A percentile compares a stretch with the other conserved stretches of the same genome.
These are phyloP conservation scores for Tolypeutes matacus DNA, from an alignment of 2,797 vertebrate species.

Conservation along the genomic window DNA sequence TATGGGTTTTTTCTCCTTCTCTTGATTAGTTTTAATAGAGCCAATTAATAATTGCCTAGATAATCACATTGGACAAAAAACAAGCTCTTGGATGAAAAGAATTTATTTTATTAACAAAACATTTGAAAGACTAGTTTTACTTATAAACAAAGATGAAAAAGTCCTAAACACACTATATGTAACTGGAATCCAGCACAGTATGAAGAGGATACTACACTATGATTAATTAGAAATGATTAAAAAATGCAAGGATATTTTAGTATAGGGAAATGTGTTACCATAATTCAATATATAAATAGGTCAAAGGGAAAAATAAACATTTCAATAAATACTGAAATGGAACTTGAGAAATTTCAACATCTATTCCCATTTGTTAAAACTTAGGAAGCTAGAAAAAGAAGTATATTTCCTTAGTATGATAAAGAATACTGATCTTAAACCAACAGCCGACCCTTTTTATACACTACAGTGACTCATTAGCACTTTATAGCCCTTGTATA, in stretches of 20 bases:
- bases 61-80: constrained; percentile 36
- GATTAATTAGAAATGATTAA: not conserved
- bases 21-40: constrained; percentile 26
- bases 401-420: constrained; percentile 27
- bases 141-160: constrained; percentile 29
- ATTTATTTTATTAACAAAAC: constrained; percentile 31
- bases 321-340: not conserved
- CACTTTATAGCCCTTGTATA: not conserved
- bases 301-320: not conserved
- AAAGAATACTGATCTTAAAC: constrained; percentile 51
- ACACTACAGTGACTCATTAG: not conserved
- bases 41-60: constrained; percentile 18
- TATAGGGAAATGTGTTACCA: not conserved
- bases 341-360: not conserved
- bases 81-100: not conserved
- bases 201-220: not conserved
- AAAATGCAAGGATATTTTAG: constrained; percentile 48
- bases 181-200: not conserved
- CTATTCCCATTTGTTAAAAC: constrained; percentile 19
- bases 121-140: constrained; percentile 38
- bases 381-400: constrained; percentile 13
- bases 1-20: not conserved
- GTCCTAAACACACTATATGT: not conserved
- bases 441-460: not conserved
- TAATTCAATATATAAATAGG: constrained; percentile 6